A percentile compares a stretch with the other conserved stretches of the same genome.
Conservation (phyloP, 1,140 invertebrate species). For the Procambarus clarkii region DNA sequence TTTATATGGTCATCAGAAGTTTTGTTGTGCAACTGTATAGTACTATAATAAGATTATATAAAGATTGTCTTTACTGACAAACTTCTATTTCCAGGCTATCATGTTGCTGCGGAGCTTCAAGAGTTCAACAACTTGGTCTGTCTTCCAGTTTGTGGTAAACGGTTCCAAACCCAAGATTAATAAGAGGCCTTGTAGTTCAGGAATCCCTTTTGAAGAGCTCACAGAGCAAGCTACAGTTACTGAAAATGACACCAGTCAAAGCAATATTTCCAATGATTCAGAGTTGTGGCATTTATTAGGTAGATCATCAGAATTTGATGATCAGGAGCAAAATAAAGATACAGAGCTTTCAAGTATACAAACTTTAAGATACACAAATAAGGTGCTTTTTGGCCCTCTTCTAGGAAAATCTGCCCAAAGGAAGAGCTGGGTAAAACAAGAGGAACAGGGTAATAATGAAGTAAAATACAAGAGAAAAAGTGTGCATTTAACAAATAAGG, state of each 20-base stretch:
- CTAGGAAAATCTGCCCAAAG: conserved; percentile 33
- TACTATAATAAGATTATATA: no score
- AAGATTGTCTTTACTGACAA: no score
- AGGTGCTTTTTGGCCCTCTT: conserved; percentile 39
- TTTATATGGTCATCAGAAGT: no score
- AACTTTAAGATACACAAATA: conserved; percentile 21
- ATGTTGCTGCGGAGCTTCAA: not conserved
- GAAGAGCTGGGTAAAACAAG: conserved; percentile 6
- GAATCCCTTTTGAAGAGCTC: not conserved
- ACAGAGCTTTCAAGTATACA: not conserved
- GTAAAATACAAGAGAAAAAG: not conserved
- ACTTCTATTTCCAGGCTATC: not conserved
- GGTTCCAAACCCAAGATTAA: not conserved
- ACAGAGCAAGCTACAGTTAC: not conserved
- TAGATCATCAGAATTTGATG: not conserved
- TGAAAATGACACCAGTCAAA: not conserved
- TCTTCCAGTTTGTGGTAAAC: not conserved
- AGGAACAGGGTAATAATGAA: not conserved
- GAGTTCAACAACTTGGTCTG: not conserved
- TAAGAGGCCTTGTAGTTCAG: not conserved
- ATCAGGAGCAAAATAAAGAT: not conserved
- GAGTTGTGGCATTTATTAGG: conserved; percentile 11
- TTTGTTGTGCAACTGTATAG: no score
- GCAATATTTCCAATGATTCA: not conserved
- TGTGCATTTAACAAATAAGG: not conserved